phyloP scores from a whole-genome alignment of 2,888 invertebrate species.

The Drosophila longiperda region DNA sequence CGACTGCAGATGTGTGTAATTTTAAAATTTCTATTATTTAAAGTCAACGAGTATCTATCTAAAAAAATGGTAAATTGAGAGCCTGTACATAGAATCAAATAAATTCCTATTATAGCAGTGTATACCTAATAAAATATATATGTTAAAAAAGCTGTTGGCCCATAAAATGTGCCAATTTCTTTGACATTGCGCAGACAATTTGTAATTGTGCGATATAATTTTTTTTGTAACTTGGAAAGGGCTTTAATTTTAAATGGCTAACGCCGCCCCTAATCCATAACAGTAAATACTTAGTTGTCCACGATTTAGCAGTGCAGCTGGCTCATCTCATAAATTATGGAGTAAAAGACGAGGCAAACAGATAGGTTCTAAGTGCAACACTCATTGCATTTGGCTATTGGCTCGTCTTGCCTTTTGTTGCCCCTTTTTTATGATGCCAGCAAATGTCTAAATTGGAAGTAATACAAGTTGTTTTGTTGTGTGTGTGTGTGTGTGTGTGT shows the following conservation, averaged over 20 bases:
- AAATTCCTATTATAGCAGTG: too few relatives aligned
- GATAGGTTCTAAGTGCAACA: slow-evolving; percentile 30
- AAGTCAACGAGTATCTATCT: too few relatives aligned
- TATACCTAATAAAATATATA: too few relatives aligned
- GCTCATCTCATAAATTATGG: slow-evolving; percentile 49
- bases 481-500: slow-evolving; percentile 3
- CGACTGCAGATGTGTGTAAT: not conserved
- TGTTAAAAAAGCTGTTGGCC: slow-evolving; percentile 26
- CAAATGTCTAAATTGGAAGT: slow-evolving; percentile 52
- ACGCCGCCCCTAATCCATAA: slow-evolving; percentile 32
- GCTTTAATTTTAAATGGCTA: slow-evolving; percentile 46
- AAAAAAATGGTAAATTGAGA: too few relatives aligned
- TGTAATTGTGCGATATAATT: slow-evolving; percentile 51
- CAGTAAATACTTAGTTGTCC: slow-evolving; percentile 21
- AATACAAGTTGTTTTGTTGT: slow-evolving; percentile 22
- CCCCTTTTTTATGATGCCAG: slow-evolving; percentile 34
- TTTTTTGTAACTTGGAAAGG: slow-evolving; percentile 10
- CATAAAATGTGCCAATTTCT: slow-evolving; percentile 69
- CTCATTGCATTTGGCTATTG: slow-evolving; percentile 44
- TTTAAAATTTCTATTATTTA: too few relatives aligned
- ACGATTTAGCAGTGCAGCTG: slow-evolving; percentile 41
- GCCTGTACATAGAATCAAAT: too few relatives aligned
- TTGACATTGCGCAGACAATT: slow-evolving; percentile 69
- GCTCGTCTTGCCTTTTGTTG: slow-evolving; percentile 32
- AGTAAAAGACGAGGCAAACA: slow-evolving; percentile 3